These are phyloP conservation scores for Hemicentrotus pulcherrimus DNA, from an alignment of 35 echinoderm and acorn worm species.

Conservation along the genomic window DNA sequence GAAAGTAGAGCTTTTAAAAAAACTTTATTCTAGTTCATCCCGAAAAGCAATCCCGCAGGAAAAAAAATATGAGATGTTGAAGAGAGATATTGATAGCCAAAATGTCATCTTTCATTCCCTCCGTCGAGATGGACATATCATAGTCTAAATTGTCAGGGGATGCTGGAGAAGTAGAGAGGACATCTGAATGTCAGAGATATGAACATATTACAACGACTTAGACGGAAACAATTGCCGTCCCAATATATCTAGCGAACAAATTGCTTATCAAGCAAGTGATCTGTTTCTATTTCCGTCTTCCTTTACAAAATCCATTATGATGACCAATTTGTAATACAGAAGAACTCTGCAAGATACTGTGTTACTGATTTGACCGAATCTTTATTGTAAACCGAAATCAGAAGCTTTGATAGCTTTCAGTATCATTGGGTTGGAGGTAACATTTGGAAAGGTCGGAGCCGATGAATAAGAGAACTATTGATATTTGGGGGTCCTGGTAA, in stretches of 20 bases:
- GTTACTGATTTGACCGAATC: too few species aligned
- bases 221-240: constrained; percentile 4
- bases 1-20: background rate
- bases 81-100: background rate
- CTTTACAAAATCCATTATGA: background rate
- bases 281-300: background rate
- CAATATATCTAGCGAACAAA: background rate
- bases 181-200: background rate
- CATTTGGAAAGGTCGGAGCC: too few species aligned
- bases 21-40: too few species aligned
- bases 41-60: too few species aligned
- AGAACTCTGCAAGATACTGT: background rate
- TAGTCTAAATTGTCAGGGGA: background rate
- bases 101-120: background rate
- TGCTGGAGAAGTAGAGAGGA: background rate
- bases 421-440: too few species aligned
- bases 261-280: background rate
- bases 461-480: too few species aligned
- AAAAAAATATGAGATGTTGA: background rate
- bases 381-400: too few species aligned
- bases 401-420: too few species aligned
- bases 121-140: background rate
- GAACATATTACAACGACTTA: background rate
- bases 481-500: too few species aligned
- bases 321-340: background rate